phyloP scores from a whole-genome alignment of 2,888 invertebrate species.

The Cerastoderma edule region DNA sequence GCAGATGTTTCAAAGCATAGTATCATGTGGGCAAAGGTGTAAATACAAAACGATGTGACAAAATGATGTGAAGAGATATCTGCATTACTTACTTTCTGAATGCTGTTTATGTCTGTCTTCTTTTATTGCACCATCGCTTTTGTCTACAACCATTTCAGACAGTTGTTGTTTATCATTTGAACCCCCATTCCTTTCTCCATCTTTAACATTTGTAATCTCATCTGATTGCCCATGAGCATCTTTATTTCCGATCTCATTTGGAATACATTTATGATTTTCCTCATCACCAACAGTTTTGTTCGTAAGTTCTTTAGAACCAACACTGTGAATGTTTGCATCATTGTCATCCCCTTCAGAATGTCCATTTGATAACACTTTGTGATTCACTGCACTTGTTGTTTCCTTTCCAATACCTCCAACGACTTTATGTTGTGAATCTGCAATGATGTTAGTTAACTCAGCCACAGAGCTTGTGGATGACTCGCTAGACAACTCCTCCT shows the following conservation, averaged over 20 bases:
- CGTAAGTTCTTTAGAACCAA: background rate
- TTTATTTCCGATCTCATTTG: conserved; percentile 7
- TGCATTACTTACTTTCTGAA: conserved; percentile 12
- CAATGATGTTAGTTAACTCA: conserved; percentile 11
- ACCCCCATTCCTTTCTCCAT: conserved; percentile 1
- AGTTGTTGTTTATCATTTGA: background rate
- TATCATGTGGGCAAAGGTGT: no score
- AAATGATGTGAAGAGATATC: no score
- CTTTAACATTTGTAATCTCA: conserved; percentile 15
- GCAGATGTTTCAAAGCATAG: no score
- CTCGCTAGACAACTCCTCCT: conserved; percentile 44
- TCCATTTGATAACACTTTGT: no score
- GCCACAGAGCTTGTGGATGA: conserved; percentile 27
- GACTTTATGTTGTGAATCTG: no score
- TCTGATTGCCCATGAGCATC: conserved; percentile 8
- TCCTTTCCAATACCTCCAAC: no score
- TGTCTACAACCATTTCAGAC: background rate
- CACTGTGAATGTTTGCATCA: background rate
- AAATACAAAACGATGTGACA: no score
- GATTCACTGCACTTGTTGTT: no score
- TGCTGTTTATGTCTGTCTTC: background rate
- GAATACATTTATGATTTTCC: background rate
- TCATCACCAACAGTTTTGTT: background rate
- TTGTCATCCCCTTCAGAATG: background rate
- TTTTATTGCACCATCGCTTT: conserved; percentile 18